These are phyloP conservation scores for Temnothorax ravouxi DNA, from an alignment of 2,888 invertebrate genomes.

Conservation along the genomic window DNA sequence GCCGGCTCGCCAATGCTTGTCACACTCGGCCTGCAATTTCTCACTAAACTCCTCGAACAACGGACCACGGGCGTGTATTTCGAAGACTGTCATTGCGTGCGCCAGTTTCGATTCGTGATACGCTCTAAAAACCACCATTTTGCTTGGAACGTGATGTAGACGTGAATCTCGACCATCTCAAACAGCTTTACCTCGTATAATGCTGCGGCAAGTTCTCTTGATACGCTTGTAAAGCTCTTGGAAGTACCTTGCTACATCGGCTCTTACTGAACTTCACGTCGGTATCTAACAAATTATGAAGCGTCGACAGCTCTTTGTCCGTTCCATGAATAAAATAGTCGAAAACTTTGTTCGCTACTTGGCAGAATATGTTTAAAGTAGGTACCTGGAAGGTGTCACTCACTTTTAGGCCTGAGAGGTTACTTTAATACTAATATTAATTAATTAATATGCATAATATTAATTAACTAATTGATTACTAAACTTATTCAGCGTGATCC, in stretches of 20 bases:
- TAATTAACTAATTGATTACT: conserved; percentile 7
- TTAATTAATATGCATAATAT: not conserved
- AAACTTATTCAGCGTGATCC: not conserved
- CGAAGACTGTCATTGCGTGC: conserved; percentile 93
- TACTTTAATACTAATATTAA: not conserved
- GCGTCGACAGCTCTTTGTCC: conserved; percentile 84
- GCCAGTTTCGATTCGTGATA: conserved; percentile 94
- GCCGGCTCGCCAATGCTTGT: conserved; percentile 93
- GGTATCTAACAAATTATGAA: conserved; percentile 89
- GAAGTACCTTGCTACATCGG: conserved; percentile 94
- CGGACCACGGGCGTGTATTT: conserved; percentile 96
- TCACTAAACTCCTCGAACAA: conserved; percentile 91
- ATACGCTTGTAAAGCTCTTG: conserved; percentile 95
- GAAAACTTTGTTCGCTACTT: conserved; percentile 90
- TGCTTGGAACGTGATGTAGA: not conserved
- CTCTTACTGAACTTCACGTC: conserved; percentile 94
- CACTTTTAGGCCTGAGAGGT: not conserved
- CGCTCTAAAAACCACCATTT: conserved; percentile 84
- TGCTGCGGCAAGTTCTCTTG: conserved; percentile 94
- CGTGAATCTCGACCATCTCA: not conserved
- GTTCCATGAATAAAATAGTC: conserved; percentile 87
- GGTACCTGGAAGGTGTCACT: conserved; percentile 89
- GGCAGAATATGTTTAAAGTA: conserved; percentile 90
- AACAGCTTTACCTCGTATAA: conserved; percentile 90
- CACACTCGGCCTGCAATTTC: conserved; percentile 93